phyloP scores from a whole-genome alignment of 1,140 invertebrate species.

The Cotesia glomerata region DNA sequence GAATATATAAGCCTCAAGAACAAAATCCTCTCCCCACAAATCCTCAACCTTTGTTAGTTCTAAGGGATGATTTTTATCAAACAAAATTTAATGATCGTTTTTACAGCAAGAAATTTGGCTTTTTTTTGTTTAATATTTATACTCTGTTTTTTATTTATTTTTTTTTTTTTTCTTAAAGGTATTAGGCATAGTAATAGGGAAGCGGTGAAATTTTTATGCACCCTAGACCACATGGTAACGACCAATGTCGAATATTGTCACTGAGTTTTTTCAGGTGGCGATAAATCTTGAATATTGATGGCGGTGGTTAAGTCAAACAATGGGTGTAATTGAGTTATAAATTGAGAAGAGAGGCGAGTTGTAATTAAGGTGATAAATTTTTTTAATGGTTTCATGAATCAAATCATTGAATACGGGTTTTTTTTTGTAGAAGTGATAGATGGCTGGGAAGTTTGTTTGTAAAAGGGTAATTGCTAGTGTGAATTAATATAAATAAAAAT shows the following conservation, averaged over 20 bases:
- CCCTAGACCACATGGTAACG: background rate
- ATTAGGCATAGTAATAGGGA: no score
- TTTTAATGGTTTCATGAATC: background rate
- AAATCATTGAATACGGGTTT: background rate
- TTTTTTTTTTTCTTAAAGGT: no score
- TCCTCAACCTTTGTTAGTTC: background rate
- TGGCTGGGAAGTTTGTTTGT: background rate
- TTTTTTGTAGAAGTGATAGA: background rate
- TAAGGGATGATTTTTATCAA: constrained; percentile 11
- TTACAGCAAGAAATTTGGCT: background rate
- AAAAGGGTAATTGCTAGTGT: no score
- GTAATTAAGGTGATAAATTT: constrained; percentile 17
- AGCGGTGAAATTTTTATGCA: background rate
- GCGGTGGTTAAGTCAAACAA: background rate
- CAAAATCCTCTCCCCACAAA: background rate
- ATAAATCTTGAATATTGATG: constrained; percentile 11
- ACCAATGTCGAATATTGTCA: constrained; percentile 6
- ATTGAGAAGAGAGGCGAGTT: background rate
- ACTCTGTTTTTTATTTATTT: background rate
- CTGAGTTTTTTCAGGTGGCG: constrained; percentile 9
- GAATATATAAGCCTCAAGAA: constrained; percentile 17
- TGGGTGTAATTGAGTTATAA: background rate
- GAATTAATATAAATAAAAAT: no score
- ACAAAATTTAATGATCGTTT: constrained; percentile 13
- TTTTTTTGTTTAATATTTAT: background rate